A percentile compares a stretch with the other conserved stretches of the same genome.
These are phyloP conservation scores for Cyprinodon tularosa DNA, from an alignment of 2,113 vertebrate genomes.

Conservation along the genomic window DNA sequence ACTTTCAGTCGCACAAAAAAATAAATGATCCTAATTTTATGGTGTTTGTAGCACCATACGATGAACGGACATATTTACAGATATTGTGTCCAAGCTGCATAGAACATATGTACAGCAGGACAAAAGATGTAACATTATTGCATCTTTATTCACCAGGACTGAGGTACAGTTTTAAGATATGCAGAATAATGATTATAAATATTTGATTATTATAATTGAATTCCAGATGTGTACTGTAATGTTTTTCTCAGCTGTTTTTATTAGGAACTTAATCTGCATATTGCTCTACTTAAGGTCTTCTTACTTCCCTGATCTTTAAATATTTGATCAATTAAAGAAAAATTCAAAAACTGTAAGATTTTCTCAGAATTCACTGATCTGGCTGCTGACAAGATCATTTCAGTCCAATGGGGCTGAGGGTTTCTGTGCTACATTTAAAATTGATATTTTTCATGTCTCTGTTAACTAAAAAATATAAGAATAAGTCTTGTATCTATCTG, in stretches of 20 bases:
- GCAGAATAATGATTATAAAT: not conserved
- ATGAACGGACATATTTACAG: not conserved
- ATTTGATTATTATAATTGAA: not conserved
- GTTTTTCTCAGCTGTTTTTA: not conserved
- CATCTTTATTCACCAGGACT: not conserved
- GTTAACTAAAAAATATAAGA: not conserved
- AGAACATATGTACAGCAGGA: not conserved
- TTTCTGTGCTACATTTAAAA: not conserved
- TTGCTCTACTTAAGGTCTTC: not conserved
- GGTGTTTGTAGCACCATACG: not conserved
- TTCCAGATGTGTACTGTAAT: not conserved
- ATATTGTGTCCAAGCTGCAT: not conserved
- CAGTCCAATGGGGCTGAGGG: not conserved
- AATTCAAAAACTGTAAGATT: not conserved
- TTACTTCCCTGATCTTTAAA: not conserved
- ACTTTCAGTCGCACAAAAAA: conserved; percentile 8
- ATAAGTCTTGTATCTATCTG: too few relatives aligned
- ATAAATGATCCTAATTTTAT: not conserved
- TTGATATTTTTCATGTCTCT: not conserved
- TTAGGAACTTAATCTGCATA: too few relatives aligned
- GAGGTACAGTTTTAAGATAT: not conserved
- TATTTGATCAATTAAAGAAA: not conserved
- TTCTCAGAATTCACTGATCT: not conserved
- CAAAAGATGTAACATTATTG: not conserved
- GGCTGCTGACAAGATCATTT: not conserved